Conservation (phyloP, 1,140 invertebrate species). For the Apolygus lucorum region DNA sequence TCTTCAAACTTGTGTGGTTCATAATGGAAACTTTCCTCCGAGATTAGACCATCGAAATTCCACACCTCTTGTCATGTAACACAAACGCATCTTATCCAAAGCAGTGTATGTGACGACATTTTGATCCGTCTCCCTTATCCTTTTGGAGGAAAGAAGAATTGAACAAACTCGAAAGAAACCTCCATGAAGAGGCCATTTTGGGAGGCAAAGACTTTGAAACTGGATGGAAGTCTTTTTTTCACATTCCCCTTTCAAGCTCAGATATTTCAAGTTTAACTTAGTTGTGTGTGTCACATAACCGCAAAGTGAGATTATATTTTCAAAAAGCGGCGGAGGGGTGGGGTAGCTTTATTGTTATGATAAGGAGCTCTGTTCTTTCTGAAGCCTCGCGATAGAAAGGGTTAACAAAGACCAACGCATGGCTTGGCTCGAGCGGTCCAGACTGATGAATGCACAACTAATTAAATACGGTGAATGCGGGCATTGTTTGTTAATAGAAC, state of each 20-base stretch:
- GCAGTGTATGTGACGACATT: too few species aligned
- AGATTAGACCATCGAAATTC: too few species aligned
- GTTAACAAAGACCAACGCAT: conserved; percentile 16
- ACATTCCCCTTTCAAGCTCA: not conserved
- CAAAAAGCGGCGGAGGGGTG: not conserved
- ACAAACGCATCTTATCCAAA: too few species aligned
- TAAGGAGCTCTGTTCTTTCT: conserved; percentile 11
- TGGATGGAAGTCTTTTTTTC: not conserved
- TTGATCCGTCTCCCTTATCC: not conserved
- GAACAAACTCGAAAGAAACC: not conserved
- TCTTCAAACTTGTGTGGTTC: too few species aligned
- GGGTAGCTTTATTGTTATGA: conserved; percentile 6
- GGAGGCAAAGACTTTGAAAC: not conserved
- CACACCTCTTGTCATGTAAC: too few species aligned
- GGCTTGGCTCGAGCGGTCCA: conserved; percentile 3
- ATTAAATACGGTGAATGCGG: conserved; percentile 15
- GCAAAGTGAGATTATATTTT: conserved; percentile 9
- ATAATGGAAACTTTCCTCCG: too few species aligned
- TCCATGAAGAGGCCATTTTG: not conserved
- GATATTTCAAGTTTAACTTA: conserved; percentile 11
- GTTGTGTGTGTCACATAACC: conserved; percentile 15
- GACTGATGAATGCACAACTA: conserved; percentile 15
- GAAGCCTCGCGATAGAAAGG: not conserved
- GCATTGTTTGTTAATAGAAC: conserved; percentile 10
- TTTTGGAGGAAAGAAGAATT: not conserved